phyloP scores from a whole-genome alignment of 35 echinoderm and acorn worm species.

The Apostichopus parvimensis region DNA sequence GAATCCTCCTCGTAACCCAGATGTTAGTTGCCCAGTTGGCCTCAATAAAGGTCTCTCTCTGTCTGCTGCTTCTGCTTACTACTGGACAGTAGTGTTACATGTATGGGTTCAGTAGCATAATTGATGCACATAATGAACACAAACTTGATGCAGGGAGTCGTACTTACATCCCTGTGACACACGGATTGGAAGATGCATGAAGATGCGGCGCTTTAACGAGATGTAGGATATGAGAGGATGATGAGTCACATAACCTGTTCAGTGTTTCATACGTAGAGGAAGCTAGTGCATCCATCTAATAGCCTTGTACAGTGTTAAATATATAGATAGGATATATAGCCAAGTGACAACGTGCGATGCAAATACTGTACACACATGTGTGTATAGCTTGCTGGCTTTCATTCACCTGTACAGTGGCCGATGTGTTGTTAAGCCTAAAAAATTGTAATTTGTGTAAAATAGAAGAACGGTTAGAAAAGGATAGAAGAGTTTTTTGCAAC shows the following conservation, averaged over 20 bases:
- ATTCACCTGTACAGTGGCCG: not conserved
- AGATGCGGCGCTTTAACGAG: constrained; percentile 26
- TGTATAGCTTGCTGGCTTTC: not conserved
- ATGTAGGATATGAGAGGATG: constrained; percentile 27
- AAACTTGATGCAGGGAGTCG: not conserved
- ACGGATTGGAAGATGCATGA: constrained; percentile 14
- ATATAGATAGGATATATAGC: not conserved
- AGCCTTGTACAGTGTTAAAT: not conserved
- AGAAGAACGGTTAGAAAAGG: not conserved
- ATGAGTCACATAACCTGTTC: constrained; percentile 21
- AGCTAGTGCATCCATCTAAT: not conserved
- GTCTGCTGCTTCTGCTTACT: too few species aligned
- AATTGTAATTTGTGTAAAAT: not conserved
- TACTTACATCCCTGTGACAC: not conserved
- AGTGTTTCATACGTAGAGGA: not conserved
- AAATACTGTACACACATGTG: not conserved
- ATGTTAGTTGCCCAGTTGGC: not conserved
- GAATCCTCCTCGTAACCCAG: not conserved
- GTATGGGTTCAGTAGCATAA: constrained; percentile 29
- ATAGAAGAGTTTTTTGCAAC: not conserved
- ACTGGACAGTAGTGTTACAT: not conserved
- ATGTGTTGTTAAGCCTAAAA: too few species aligned
- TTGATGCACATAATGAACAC: constrained; percentile 40
- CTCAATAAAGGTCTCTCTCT: too few species aligned
- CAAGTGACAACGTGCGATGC: not conserved